Evolutionary conservation across 2,113 vertebrate genomes (phyloP), one percentile per base, ranked within the genome.

Genomic region (Paedocypris sp.): DNA sequence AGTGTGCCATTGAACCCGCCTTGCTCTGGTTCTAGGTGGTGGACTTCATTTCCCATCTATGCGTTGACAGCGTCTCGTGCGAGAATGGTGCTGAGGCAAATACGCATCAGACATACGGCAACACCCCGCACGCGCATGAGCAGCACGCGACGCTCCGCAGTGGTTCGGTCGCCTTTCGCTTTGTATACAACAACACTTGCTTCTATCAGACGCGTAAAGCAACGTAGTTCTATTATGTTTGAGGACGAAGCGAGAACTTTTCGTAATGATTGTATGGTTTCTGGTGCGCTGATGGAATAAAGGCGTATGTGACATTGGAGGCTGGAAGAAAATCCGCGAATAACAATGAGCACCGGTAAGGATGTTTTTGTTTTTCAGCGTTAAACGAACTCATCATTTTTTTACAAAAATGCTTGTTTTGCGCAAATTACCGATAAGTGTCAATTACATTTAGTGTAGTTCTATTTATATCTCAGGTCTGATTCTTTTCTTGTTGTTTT

Each of bases 71-170:
- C 36, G 47, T 38, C 54, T 50, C 64, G 66, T 67, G 65, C 53
- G 60, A 26, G 56, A 68, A 70, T 77, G 76, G 66, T 77, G 73
- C 79, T 77, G 79, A 69, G 66, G 58, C 66, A 48, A 49, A 71
- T 43, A 67, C 68, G 66, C 56, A 61, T 41, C 67, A 58, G 48
- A 41, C 3, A 45, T 26, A 64, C 69, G 71, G 75, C 73, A 73
- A 79, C 77, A 76, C 71, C 74, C 78, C 73, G 64, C 16, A 12
- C 36, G 15, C 58, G 28, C 39, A 12, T 45, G 54, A 48, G 38
- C n/a, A n/a, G n/a, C 26, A 11, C 28, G 25, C 54, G 4, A 43
- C 26, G 6, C 39, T 43, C 26, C 39, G 54, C 54, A 43, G 25
- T 43, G 32, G 38, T 13, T 58, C 42, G 13, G 15, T 32, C 4